Conservation (phyloP, 2,113 vertebrate genomes). For the Paramisgurnus dabryanus region DNA sequence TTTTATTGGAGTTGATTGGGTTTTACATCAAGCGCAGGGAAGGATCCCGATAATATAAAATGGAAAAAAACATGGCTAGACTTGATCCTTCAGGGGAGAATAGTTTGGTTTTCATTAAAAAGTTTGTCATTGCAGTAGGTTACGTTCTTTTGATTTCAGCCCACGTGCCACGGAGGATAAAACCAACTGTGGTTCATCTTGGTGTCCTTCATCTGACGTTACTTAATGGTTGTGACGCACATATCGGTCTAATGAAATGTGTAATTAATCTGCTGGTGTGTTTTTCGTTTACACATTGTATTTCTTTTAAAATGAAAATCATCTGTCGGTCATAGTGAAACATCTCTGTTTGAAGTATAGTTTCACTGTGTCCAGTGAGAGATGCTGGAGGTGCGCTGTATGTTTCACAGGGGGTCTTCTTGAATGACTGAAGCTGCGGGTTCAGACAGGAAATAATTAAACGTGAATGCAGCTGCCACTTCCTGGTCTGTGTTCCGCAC, state of each 20-base stretch:
- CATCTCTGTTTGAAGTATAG: constrained; percentile 44
- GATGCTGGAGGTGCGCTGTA: not conserved
- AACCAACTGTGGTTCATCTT: constrained; percentile 47
- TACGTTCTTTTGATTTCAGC: constrained; percentile 67
- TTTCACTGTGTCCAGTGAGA: constrained; percentile 35
- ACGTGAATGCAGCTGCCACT: constrained; percentile 61
- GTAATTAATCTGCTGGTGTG: constrained; percentile 64
- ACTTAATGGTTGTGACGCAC: constrained; percentile 74
- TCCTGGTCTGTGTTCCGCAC: constrained; percentile 60
- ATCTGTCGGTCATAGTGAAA: constrained; percentile 62
- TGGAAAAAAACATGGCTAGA: constrained; percentile 32
- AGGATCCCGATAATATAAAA: constrained; percentile 40
- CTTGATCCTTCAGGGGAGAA: constrained; percentile 22
- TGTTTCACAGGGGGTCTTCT: not conserved
- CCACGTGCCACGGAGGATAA: constrained; percentile 57
- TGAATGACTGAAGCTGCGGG: constrained; percentile 60
- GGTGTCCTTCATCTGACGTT: constrained; percentile 69
- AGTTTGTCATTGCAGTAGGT: not conserved
- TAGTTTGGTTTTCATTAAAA: constrained; percentile 42
- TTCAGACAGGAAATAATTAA: constrained; percentile 75
- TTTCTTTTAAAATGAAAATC: constrained; percentile 68
- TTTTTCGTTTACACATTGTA: constrained; percentile 66
- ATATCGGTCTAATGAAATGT: constrained; percentile 65
- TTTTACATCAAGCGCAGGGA: constrained; percentile 37
- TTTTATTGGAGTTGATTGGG: constrained; percentile 40